phyloP scores from a whole-genome alignment of 2,888 invertebrate genomes.

The Luperina testacea region DNA sequence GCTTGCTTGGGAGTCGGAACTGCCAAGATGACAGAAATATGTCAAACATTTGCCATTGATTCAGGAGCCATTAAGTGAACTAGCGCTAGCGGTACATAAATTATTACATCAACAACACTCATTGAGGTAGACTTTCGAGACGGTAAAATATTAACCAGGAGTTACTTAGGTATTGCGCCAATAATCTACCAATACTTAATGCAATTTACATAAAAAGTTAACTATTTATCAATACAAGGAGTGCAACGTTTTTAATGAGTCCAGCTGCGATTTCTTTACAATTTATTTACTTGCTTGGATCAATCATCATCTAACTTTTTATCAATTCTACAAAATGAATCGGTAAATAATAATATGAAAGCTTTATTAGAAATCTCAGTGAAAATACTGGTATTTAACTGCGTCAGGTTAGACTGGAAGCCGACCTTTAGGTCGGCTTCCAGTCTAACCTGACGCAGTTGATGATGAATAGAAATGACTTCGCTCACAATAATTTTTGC shows the following conservation, averaged over 20 bases:
- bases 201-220: constrained; percentile 18
- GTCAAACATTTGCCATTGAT: background rate
- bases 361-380: background rate
- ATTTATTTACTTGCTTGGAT: constrained; percentile 9
- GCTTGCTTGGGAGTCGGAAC: too few relatives aligned
- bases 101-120: constrained; percentile 47
- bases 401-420: background rate
- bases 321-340: background rate
- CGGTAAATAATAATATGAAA: background rate
- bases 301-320: background rate
- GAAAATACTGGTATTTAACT: background rate
- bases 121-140: constrained; percentile 53
- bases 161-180: constrained; percentile 25
- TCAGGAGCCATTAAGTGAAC: constrained; percentile 16
- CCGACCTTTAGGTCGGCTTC: too few relatives aligned
- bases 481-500: background rate
- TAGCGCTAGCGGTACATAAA: constrained; percentile 43
- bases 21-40: background rate
- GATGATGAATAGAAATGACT: background rate
- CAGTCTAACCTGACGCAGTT: too few relatives aligned
- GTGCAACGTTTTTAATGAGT: constrained; percentile 9
- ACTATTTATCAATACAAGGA: constrained; percentile 30
- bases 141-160: constrained; percentile 25
- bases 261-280: background rate
- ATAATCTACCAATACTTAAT: constrained; percentile 24